Evolutionary conservation across 2,797 vertebrate genomes (phyloP), one percentile per base, ranked within the genome.

Genomic region (Xerus rutilus): DNA sequence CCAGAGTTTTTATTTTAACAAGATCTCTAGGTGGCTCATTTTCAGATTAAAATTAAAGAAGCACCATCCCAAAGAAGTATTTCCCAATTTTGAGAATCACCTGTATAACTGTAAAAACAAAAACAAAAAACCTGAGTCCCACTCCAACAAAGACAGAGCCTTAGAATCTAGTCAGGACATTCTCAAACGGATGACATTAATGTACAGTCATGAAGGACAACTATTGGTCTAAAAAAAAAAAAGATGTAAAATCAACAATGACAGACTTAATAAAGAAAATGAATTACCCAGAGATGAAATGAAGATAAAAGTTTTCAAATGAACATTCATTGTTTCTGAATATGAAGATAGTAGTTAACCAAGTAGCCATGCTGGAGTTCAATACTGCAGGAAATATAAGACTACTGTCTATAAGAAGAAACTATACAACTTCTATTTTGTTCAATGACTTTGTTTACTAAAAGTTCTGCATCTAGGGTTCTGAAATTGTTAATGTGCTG

Each of bases 1-100:
- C 90, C 72, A 78, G 43, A 93, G 23, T 43, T 32, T 88, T 30
- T 43, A 35, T 32, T 89, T 83, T 82, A 86, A 57, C n/a, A 84
- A 57, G 64, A n/a, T 64, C 30, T 14, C 15, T 14, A 45, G 12
- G 25, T 78, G 18, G 32, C 69, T n/a, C 1, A 18, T 77, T 76
- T 86, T 14, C 64, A 84, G 7, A n/a, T 17, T 49, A n/a, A 69
- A 78, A 39, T 69, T 74, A 83, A 79, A 86, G 54, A 54, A 77
- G 12, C 3, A 9, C 49, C 87, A 13, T 2, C 49, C 9, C 45
- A 25, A 21, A 28, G 30, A 14, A 43, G 11, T 39, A 52, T 2
- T 57, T 89, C 30, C 43, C 43, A 73, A 49, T 2, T n/a, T 17
- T 43, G 11, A 15, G 39, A 81, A 93, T 62, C 1, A 76, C 45